Base-by-base conservation (phyloP, 2,113 vertebrate genomes). In the Anseranas semipalmata region DNA sequence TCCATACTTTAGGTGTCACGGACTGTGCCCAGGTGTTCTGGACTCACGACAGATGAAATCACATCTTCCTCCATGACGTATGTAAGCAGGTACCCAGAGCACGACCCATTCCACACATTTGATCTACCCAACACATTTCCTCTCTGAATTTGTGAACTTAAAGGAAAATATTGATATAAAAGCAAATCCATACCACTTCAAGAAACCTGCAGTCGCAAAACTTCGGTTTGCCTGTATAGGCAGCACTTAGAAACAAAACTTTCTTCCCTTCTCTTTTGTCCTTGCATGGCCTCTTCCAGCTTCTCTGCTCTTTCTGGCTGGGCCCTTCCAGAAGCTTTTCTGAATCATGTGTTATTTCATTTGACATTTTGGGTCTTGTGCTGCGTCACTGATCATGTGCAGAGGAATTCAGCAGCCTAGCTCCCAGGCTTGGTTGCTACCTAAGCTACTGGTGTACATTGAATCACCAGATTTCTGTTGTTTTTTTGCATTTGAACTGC, bases 321-420 rank as follows among this genome's bases (percentile, higher is more conserved):
- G n/a, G 53, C 27, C 28, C 25, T 95, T 90, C 48, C 58, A 72
- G 65, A 80, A 89, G n/a, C 53, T 87, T 45, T 94, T 87, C 58
- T 92, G 90, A 95, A 85, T 96, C 76, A 68, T 73, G 33, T 58
- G 70, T 87, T 89, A 90, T 92, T 96, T 68, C 73, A 66, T 75
- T 78, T 96, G 90, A 92, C 84, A 90, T 96, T 95, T 95, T 89
- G 37, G 48, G 86, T 84, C 88, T 77, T 85, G 58, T 55, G 45
- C 84, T 90, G 77, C n/a, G 1, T 92, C 88, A 85, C 3, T 65
- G 62, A 92, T 87, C 62, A 50, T 84, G 39, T 4, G 50, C 27
- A 68, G 60, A 84, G 80, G 73, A 78, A 96, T 75, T 75, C 53
- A 90, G 7, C 3, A 10, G 24, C 62, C 48, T 53, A 65, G 48